Evolutionary conservation across 2,797 vertebrate species (phyloP).

Genomic region (Scarus forsteni): DNA sequence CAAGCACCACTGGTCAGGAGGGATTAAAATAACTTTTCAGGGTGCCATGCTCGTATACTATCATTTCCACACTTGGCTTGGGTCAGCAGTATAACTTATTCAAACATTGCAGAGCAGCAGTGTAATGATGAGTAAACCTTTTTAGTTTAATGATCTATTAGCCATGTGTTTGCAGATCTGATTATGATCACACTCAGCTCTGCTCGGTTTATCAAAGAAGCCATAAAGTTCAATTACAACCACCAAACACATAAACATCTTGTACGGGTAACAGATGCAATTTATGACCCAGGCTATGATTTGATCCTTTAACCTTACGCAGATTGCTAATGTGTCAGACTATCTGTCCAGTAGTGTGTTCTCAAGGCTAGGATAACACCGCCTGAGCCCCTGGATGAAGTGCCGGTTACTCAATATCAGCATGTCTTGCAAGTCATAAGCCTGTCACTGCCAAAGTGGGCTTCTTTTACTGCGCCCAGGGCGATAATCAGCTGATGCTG

Average conservation of each 20-base stretch:
- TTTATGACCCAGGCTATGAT: slow-evolving; percentile 70
- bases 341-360: slow-evolving; percentile 73
- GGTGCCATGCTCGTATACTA: slow-evolving; percentile 70
- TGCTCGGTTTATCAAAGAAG: slow-evolving; percentile 36
- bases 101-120: slow-evolving; percentile 50
- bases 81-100: slow-evolving; percentile 65
- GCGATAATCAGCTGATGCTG: slow-evolving; percentile 85
- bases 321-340: slow-evolving; percentile 81
- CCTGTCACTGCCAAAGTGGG: slow-evolving; percentile 77
- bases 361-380: slow-evolving; percentile 68
- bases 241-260: slow-evolving; percentile 72
- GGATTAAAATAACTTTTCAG: slow-evolving; percentile 84
- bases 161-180: slow-evolving; percentile 39
- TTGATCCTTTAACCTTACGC: slow-evolving; percentile 81
- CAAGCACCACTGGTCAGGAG: slow-evolving; percentile 69
- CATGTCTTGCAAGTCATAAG: slow-evolving; percentile 75
- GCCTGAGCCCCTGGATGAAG: slow-evolving; percentile 73
- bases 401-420: slow-evolving; percentile 79
- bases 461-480: slow-evolving; percentile 81
- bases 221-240: slow-evolving; percentile 68
- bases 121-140: slow-evolving; percentile 54
- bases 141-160: slow-evolving; percentile 53
- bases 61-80: slow-evolving; percentile 68
- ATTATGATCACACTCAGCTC: slow-evolving; percentile 29
- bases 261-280: slow-evolving; percentile 70